Percentiles rank a stretch among this genome's conserved stretches.
Conservation (phyloP, 2,797 vertebrate species). For the Pseudopleuronectes americanus region DNA sequence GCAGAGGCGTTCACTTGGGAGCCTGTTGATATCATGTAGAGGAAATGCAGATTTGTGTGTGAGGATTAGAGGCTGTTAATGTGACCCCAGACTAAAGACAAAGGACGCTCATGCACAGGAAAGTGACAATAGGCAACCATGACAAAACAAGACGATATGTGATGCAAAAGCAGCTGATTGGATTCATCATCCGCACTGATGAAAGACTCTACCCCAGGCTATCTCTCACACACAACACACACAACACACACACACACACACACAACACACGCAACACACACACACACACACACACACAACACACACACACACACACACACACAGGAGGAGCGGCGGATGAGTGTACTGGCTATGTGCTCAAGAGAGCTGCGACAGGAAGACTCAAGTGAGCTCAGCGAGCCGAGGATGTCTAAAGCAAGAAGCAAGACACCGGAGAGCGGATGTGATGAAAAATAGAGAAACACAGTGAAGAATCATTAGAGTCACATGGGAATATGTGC, state of each 20-base stretch:
- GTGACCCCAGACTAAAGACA: neutral
- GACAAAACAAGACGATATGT: neutral
- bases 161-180: conserved; percentile 24
- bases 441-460: conserved; percentile 15
- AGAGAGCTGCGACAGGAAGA: conserved; percentile 32
- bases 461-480: conserved; percentile 27
- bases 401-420: conserved; percentile 35
- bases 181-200: conserved; percentile 22
- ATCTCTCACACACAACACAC: neutral
- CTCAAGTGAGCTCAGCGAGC: conserved; percentile 46
- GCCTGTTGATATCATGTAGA: neutral
- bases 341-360: conserved; percentile 13
- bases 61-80: neutral
- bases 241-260: neutral
- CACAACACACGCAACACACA: neutral
- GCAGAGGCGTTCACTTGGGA: neutral
- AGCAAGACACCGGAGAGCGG: conserved; percentile 12
- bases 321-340: neutral
- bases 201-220: conserved; percentile 18
- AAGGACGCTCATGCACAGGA: neutral
- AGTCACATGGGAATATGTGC: conserved; percentile 26
- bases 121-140: conserved; percentile 9
- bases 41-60: conserved; percentile 5
- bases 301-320: neutral
- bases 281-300: neutral